Evolutionary conservation across 2,888 invertebrate genomes (phyloP).

Genomic region (Rotaria sp.): DNA sequence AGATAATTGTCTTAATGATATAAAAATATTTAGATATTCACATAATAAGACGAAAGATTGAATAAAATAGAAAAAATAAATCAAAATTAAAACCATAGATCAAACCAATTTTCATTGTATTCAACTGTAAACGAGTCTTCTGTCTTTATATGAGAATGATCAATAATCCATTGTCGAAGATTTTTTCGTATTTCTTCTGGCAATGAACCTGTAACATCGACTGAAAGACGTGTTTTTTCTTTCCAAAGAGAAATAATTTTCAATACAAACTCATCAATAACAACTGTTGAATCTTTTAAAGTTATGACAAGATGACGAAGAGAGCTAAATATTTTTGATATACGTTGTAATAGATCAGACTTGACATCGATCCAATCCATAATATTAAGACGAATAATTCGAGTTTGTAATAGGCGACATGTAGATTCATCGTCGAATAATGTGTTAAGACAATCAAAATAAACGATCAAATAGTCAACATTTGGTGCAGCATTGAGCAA

Average conservation of each 20-base stretch:
- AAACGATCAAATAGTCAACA: neutral
- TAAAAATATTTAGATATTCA: too few species aligned
- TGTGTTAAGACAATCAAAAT: neutral
- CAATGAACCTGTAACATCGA: neutral
- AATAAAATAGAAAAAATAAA: too few species aligned
- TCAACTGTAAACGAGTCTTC: neutral
- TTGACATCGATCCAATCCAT: neutral
- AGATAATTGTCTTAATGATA: too few species aligned
- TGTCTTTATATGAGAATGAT: neutral
- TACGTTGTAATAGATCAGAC: neutral
- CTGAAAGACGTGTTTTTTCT: neutral
- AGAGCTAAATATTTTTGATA: neutral
- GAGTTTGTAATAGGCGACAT: neutral
- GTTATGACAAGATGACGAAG: conserved; percentile 23
- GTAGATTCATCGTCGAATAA: neutral
- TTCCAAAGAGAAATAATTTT: neutral
- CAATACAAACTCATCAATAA: neutral
- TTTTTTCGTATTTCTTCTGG: neutral
- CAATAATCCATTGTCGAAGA: conserved; percentile 1
- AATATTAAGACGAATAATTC: neutral
- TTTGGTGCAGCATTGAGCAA: neutral
- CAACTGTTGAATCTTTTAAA: neutral
- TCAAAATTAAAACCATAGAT: neutral
- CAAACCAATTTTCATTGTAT: neutral
- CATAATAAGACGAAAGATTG: too few species aligned